A percentile compares a stretch with the other conserved stretches of the same genome.
Evolutionary conservation across 2,113 vertebrate genomes (phyloP).

Genomic region (Strigops habroptila): DNA sequence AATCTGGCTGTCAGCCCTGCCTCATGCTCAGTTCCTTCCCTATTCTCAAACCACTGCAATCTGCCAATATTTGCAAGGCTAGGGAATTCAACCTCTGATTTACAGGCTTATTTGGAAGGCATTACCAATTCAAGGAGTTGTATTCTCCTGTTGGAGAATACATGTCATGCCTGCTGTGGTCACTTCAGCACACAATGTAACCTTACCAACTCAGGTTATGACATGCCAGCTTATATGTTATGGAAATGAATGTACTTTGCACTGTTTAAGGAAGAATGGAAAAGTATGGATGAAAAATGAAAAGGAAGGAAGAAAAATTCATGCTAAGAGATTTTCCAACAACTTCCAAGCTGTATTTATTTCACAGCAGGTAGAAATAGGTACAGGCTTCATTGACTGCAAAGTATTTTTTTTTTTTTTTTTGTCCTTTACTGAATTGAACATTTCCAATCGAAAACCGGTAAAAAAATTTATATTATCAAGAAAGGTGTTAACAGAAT

Average conservation of each 20-base stretch:
- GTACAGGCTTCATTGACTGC: background rate
- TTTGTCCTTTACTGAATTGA: background rate
- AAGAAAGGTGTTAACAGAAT: background rate
- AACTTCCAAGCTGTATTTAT: conserved; percentile 1
- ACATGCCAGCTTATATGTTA: background rate
- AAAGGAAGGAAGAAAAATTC: background rate
- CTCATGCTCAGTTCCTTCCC: background rate
- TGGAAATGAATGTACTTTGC: background rate
- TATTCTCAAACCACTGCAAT: background rate
- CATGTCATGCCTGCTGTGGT: background rate
- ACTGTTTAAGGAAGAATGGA: background rate
- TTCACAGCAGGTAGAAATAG: conserved; percentile 25
- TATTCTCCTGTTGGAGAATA: background rate
- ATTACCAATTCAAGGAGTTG: background rate
- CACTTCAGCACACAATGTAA: background rate
- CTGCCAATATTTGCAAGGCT: background rate
- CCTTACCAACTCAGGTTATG: background rate
- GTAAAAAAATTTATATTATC: background rate
- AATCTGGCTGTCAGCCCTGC: background rate
- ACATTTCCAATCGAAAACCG: conserved; percentile 20
- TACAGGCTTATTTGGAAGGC: background rate
- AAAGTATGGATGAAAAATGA: background rate
- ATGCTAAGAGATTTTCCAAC: background rate
- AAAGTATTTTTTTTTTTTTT: background rate
- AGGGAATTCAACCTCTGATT: background rate